Evolutionary conservation across 2,113 vertebrate genomes (phyloP).

Genomic region (Bambusicola thoracicus): DNA sequence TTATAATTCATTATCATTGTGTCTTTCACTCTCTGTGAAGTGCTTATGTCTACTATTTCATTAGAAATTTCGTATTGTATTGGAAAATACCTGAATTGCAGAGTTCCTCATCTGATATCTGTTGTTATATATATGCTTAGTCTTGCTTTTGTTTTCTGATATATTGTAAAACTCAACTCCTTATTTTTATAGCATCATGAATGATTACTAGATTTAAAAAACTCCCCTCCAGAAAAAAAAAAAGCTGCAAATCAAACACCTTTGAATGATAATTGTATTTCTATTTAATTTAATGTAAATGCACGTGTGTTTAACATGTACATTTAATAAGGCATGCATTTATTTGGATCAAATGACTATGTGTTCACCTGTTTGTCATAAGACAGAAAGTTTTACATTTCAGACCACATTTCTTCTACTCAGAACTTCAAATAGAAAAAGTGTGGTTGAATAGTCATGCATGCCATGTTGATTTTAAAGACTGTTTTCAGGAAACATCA

Average conservation of each 20-base stretch:
- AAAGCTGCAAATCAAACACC: not conserved
- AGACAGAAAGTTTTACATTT: not conserved
- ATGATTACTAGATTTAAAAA: not conserved
- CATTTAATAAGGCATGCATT: not conserved
- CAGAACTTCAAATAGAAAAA: not conserved
- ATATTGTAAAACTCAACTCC: not conserved
- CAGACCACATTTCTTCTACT: not conserved
- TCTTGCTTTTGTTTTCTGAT: not conserved
- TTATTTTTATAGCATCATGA: not conserved
- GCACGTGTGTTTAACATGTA: not conserved
- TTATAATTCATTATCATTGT: constrained; percentile 61
- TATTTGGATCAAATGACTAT: not conserved
- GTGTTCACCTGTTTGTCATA: not conserved
- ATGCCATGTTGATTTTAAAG: not conserved
- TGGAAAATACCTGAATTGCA: not conserved
- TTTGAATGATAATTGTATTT: not conserved
- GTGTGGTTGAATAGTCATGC: not conserved
- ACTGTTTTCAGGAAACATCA: not conserved
- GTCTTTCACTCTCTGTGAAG: constrained; percentile 59
- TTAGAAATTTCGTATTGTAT: not conserved
- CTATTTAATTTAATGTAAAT: not conserved
- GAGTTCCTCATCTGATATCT: not conserved
- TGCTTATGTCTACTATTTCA: not conserved
- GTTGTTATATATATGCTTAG: not conserved
- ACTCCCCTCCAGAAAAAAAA: not conserved